Percentiles rank a stretch among this genome's conserved stretches.
These are phyloP conservation scores for Drosophila ambigua DNA, from an alignment of 1,140 invertebrate species.

Conservation along the genomic window DNA sequence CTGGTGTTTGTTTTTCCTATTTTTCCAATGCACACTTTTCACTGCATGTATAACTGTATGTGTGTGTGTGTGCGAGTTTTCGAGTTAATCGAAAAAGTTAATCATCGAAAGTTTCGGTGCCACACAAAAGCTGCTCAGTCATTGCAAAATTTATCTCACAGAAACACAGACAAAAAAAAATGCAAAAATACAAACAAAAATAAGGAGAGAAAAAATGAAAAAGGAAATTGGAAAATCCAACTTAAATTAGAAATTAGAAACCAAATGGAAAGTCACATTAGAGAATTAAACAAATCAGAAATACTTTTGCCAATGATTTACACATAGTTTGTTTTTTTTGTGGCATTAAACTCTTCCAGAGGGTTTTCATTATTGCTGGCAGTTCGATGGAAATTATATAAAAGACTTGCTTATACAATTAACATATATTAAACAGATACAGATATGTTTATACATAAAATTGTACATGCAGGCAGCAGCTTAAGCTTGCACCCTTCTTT, in stretches of 20 bases:
- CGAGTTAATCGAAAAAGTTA: conserved; percentile 81
- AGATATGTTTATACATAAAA: too few species aligned
- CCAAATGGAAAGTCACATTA: conserved; percentile 22
- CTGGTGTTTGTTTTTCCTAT: conserved; percentile 51
- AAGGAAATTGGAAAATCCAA: conserved; percentile 3
- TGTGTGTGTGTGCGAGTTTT: conserved; percentile 51
- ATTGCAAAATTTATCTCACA: conserved; percentile 48
- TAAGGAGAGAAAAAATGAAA: conserved; percentile 9
- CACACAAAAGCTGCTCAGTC: conserved; percentile 56
- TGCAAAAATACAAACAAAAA: background rate
- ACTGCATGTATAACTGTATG: conserved; percentile 8
- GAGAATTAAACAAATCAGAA: background rate
- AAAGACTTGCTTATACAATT: too few species aligned
- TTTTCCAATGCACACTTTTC: conserved; percentile 56
- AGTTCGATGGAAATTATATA: too few species aligned
- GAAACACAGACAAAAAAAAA: conserved; percentile 21
- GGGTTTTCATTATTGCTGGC: too few species aligned
- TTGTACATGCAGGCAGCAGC: too few species aligned
- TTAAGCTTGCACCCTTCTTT: too few species aligned
- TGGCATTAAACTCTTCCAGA: too few species aligned
- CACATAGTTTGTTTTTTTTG: too few species aligned
- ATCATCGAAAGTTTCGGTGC: conserved; percentile 71
- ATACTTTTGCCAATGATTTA: conserved; percentile 17
- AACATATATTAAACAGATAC: too few species aligned
- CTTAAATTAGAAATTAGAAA: conserved; percentile 23